Conservation (phyloP, 2,888 invertebrate species). For the Adelphocoris suturalis region DNA sequence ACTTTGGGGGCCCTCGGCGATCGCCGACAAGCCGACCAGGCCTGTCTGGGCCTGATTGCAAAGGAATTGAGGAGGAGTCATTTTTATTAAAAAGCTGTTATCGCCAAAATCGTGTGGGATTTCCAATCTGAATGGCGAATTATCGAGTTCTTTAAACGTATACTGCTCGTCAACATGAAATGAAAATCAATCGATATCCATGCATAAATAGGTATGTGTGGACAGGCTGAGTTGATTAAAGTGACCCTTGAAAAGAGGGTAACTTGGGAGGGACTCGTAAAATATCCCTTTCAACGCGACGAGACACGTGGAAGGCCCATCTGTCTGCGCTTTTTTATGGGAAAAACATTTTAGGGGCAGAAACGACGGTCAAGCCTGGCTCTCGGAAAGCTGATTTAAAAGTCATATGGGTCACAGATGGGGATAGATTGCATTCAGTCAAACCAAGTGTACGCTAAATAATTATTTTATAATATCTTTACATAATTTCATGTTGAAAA, state of each 20-base stretch:
- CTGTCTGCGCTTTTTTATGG: conserved; percentile 51
- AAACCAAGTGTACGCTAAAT: neutral
- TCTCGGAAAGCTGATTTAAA: neutral
- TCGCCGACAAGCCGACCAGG: no score
- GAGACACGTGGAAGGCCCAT: conserved; percentile 66
- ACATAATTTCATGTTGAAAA: no score
- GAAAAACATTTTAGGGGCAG: conserved; percentile 37
- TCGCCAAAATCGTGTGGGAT: no score
- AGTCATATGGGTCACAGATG: conserved; percentile 20
- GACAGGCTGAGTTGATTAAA: conserved; percentile 59
- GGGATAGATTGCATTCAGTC: neutral
- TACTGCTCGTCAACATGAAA: neutral
- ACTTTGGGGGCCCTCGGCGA: no score
- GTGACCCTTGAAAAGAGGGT: conserved; percentile 43
- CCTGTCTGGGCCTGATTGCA: no score
- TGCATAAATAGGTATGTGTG: neutral
- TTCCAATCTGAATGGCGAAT: no score
- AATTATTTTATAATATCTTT: no score
- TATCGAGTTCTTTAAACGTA: no score
- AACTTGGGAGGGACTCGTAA: conserved; percentile 42
- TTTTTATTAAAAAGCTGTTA: no score
- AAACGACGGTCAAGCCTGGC: neutral
- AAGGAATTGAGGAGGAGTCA: no score
- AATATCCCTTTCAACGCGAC: conserved; percentile 46
- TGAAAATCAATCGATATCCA: neutral